Conservation (phyloP, 2,888 invertebrate species). For the Ephialtes manifestator region DNA sequence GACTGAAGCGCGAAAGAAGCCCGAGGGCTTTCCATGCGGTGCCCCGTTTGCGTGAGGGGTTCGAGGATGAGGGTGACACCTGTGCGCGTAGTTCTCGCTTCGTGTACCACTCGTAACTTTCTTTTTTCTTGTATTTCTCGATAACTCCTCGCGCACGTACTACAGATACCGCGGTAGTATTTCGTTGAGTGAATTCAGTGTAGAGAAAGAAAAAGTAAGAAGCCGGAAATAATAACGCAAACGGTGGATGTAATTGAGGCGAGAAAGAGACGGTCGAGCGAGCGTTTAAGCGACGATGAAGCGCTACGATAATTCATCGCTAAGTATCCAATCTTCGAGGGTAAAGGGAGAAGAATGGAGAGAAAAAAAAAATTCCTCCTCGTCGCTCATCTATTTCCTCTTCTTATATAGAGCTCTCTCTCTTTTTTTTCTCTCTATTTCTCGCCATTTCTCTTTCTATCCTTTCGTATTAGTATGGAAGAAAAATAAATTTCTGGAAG, state of each 20-base stretch:
- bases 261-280: slow-evolving; percentile 5
- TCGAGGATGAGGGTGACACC: slow-evolving; percentile 69
- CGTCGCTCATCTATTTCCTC: slow-evolving; percentile 4
- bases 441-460: too few species aligned
- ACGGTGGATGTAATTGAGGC: slow-evolving; percentile 51
- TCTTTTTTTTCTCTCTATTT: not conserved
- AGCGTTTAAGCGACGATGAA: slow-evolving; percentile 40
- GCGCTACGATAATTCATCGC: slow-evolving; percentile 61
- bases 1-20: slow-evolving; percentile 39
- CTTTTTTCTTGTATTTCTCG: slow-evolving; percentile 34
- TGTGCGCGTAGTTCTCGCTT: slow-evolving; percentile 46
- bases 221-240: slow-evolving; percentile 50
- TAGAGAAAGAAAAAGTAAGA: slow-evolving; percentile 11
- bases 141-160: slow-evolving; percentile 39
- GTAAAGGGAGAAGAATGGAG: not conserved
- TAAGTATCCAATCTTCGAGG: slow-evolving; percentile 51
- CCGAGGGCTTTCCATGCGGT: slow-evolving; percentile 50
- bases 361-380: slow-evolving; percentile 29
- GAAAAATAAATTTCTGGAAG: slow-evolving; percentile 63
- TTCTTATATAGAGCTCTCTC: slow-evolving; percentile 24
- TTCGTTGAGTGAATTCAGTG: slow-evolving; percentile 40
- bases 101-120: slow-evolving; percentile 10
- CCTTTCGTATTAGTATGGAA: slow-evolving; percentile 49
- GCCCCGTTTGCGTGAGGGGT: slow-evolving; percentile 2
- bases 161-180: slow-evolving; percentile 13